Evolutionary conservation across 1,140 invertebrate species (phyloP).

Genomic region (Hyles euphorbiae): DNA sequence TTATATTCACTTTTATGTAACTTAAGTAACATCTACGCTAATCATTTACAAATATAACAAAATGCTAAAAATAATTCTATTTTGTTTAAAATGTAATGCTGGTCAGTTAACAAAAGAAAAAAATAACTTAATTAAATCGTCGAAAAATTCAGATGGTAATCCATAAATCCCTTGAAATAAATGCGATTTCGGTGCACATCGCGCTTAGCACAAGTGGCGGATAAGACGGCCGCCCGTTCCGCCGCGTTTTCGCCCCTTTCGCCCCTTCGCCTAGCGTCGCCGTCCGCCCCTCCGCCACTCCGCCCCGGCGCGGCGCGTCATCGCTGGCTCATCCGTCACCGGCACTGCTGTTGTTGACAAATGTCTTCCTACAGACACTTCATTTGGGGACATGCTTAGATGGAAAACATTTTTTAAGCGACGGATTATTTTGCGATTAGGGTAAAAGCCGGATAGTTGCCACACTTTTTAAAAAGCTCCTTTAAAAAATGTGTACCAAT

Average conservation of each 20-base stretch:
- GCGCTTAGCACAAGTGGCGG: slow-evolving; percentile 6
- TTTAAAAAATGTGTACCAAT: too few species aligned
- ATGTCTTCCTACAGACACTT: slow-evolving; percentile 19
- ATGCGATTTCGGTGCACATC: not conserved
- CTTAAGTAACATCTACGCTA: too few species aligned
- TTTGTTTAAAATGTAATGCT: too few species aligned
- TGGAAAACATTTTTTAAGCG: slow-evolving; percentile 1
- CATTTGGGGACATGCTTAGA: slow-evolving; percentile 3
- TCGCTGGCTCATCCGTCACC: slow-evolving; percentile 37
- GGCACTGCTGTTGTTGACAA: slow-evolving; percentile 38
- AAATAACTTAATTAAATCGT: too few species aligned
- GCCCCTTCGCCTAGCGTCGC: slow-evolving; percentile 4
- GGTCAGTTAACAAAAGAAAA: too few species aligned
- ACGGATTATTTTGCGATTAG: too few species aligned
- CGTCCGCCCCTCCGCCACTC: not conserved
- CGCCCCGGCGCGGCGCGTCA: slow-evolving; percentile 10
- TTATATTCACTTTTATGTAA: too few species aligned
- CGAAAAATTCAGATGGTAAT: too few species aligned
- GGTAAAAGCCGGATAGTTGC: too few species aligned
- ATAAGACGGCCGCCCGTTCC: slow-evolving; percentile 9
- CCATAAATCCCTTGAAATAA: too few species aligned
- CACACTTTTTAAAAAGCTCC: too few species aligned
- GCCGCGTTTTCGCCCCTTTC: slow-evolving; percentile 5
- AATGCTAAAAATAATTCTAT: not conserved
- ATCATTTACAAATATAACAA: not conserved